Evolutionary conservation across 1,140 invertebrate species (phyloP), one percentile per base, ranked within the genome.

Genomic region (Pectinophora gossypiella): DNA sequence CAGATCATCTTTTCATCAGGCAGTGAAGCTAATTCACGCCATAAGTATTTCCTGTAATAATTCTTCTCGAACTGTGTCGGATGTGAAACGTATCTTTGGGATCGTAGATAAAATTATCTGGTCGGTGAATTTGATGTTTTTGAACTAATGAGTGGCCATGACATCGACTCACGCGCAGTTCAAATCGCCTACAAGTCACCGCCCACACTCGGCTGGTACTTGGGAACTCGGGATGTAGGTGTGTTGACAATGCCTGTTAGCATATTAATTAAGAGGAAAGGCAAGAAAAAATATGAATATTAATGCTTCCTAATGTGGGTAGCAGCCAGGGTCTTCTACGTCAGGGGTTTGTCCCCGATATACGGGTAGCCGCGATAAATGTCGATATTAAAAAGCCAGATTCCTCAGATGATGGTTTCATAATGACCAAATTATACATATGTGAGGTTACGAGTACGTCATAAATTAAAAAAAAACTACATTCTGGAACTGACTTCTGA

Each of bases 241-340:
- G 64, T 67, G 65, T 73, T 68, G 64, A 84, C 80, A 78, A 79
- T 81, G 77, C 65, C 63, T 71, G 63, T 78, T 75, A 76, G 74
- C 76, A 80, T 82, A 75, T 76, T 85, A 85, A 85, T 85, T 85
- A 80, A 79, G 72, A 82, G 76, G 78, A 81, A 81, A 84, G 78
- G 62, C 60, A 53, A 50, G 54, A 59, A 72, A 77, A 78, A 76
- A 71, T 72, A 64, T 77, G 65, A 72, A 77, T 74, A 70, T 70
- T 71, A 69, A 68, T 64, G 59, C 58, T 57, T 63, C 61, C 54
- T 59, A 54, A 64, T 62, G 57, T 49, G 55, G 59, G 38, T 51
- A 54, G 54, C n/a, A n/a, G n/a, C n/a, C n/a, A n/a, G n/a, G n/a
- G n/a, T n/a, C n/a, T n/a, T n/a, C n/a, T n/a, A n/a, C n/a, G n/a